phyloP scores from a whole-genome alignment of 2,113 vertebrate species.

The Pongo abelii region DNA sequence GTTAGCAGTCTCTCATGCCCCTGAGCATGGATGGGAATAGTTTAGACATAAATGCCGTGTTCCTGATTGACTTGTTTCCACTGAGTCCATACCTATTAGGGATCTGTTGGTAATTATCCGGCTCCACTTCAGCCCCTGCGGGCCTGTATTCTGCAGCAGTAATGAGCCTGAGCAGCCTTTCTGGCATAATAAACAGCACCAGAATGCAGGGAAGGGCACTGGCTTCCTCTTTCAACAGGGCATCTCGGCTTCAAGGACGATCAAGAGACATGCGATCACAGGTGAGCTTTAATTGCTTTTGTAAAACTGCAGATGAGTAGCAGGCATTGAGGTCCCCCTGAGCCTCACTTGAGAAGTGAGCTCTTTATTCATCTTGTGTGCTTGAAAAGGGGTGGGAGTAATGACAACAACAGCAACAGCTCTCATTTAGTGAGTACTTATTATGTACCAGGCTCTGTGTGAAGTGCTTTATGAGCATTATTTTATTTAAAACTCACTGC shows the following conservation, averaged over 20 bases:
- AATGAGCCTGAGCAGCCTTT: constrained; percentile 81
- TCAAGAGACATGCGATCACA: not conserved
- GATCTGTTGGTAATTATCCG: constrained; percentile 83
- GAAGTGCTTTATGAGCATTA: not conserved
- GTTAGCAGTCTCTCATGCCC: not conserved
- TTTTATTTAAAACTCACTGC: not conserved
- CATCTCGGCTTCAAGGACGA: constrained; percentile 81
- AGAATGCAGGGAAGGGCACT: constrained; percentile 64
- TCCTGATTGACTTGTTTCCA: constrained; percentile 79
- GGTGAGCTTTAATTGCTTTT: constrained; percentile 46
- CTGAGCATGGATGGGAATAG: not conserved
- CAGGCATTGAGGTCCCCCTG: rapidly evolving
- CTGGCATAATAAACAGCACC: constrained; percentile 81
- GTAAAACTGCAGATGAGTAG: not conserved
- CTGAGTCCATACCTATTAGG: constrained; percentile 81
- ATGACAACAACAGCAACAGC: not conserved
- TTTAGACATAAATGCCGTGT: constrained; percentile 70
- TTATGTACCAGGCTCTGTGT: not conserved
- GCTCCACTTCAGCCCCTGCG: constrained; percentile 79
- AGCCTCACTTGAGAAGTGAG: not conserved
- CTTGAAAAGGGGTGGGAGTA: not conserved
- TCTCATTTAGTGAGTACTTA: not conserved
- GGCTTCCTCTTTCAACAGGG: constrained; percentile 61
- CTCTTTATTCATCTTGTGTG: not conserved
- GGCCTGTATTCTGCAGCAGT: constrained; percentile 80